Evolutionary conservation across 2,797 vertebrate genomes (phyloP).

Genomic region (Acrossocheilus wenchowensis): DNA sequence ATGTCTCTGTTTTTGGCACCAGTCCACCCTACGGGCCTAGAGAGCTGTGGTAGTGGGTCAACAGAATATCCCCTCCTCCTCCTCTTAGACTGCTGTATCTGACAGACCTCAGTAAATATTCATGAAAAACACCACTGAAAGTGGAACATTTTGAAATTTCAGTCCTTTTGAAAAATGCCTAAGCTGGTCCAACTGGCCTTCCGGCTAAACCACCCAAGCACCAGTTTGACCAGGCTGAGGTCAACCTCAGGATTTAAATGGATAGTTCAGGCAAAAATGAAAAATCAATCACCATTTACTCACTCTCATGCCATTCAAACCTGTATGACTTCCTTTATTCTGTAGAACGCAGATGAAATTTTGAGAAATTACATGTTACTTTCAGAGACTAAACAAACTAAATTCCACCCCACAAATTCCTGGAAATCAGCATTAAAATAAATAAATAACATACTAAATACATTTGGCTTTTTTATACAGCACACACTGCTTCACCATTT

Average conservation of each 20-base stretch:
- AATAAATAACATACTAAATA: neutral
- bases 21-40: neutral
- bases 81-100: neutral
- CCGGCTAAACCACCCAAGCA: neutral
- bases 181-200: neutral
- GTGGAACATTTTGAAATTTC: neutral
- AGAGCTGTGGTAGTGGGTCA: slow-evolving; percentile 12
- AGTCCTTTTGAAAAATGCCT: neutral
- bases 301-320: neutral
- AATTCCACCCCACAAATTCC: neutral
- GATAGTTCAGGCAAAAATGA: neutral
- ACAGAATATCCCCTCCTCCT: neutral
- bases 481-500: neutral
- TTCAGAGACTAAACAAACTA: neutral
- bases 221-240: neutral
- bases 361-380: neutral
- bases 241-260: neutral
- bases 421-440: neutral
- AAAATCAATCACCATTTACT: neutral
- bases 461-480: neutral
- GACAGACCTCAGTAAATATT: slow-evolving; percentile 11
- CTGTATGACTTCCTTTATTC: neutral
- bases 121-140: slow-evolving; percentile 1
- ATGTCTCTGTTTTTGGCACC: slow-evolving; percentile 7
- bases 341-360: neutral